A percentile compares a stretch with the other conserved stretches of the same genome.
phyloP scores from a whole-genome alignment of 2,113 vertebrate species.

The Ptyas mucosa region DNA sequence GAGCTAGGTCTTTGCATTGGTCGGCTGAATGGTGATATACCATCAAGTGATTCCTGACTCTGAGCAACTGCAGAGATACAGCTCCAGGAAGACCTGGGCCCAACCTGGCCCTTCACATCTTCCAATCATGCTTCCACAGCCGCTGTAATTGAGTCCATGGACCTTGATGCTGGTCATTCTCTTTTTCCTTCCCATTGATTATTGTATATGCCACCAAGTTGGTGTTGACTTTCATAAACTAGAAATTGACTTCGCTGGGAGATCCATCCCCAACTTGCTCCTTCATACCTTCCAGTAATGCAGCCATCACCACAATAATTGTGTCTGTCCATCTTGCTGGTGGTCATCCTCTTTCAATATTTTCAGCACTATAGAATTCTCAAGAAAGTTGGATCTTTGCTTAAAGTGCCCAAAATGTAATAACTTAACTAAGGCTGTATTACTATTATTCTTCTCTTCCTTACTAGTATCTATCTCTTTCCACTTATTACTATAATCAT shows the following conservation, averaged over 20 bases:
- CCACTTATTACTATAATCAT: too few species aligned
- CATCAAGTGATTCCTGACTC: background rate
- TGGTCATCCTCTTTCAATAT: background rate
- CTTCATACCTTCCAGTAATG: background rate
- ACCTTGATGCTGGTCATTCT: background rate
- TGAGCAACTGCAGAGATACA: background rate
- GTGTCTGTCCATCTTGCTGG: background rate
- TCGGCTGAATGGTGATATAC: background rate
- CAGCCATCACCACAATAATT: background rate
- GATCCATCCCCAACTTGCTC: background rate
- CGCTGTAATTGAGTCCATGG: background rate
- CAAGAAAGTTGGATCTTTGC: background rate
- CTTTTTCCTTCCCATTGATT: background rate
- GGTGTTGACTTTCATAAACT: background rate
- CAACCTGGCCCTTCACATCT: background rate
- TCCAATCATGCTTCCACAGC: background rate
- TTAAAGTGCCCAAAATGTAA: background rate
- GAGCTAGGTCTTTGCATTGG: background rate
- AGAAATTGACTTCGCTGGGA: background rate
- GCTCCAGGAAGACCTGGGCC: background rate
- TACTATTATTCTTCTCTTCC: too few species aligned
- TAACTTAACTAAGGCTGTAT: too few species aligned
- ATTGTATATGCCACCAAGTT: background rate
- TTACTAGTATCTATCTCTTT: too few species aligned
- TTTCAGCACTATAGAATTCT: background rate